Evolutionary conservation across 2,113 vertebrate species (phyloP), one percentile per base, ranked within the genome.

Genomic region (Ctenomys sociabilis): DNA sequence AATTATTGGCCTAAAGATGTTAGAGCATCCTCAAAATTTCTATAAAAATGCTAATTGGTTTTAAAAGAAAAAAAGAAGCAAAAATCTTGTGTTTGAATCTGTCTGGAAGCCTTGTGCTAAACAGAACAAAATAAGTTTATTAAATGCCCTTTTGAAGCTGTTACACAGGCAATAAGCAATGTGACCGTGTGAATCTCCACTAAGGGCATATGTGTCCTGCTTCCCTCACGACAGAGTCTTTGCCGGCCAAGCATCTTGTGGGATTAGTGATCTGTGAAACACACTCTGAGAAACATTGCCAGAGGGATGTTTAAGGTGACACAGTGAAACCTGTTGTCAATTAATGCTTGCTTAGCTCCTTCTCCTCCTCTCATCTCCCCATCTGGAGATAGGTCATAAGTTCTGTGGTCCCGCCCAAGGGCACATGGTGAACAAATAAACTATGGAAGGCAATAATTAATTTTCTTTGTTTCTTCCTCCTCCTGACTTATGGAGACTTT

Each of bases 301-400:
- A 45, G 70, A 89, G 54, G 45, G 64, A 78, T 70, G 84, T 37
- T 80, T 85, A 89, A 91, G 73, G 64, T 72, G 85, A 92, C 59
- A 82, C 26, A 87, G 81, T 59, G 80, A 96, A 93, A 82, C 26
- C 73, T 95, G 85, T 72, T 93, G 45, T 57, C 70, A 96, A 40
- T 85, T 91, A 93, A 78, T 43, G 30, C 40, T 80, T 77, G 35
- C 32, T 3, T 70, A 37, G 6, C 68, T 52, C 68, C 49, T 95
- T 66, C 57, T 93, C 54, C 83, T 81, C 30, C 57, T 86, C 24
- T 85, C n/a, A 13, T 78, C 30, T 68, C 43, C 26, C 57, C 54
- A 5, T 82, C 84, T 64, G 81, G 88, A 88, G 43, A 70, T 28
- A 86, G 57, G 96, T 85, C 84, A 32, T 35, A 72, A 91, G 43